Conservation (phyloP, 1,140 invertebrate genomes). For the Elymnias hypermnestra region DNA sequence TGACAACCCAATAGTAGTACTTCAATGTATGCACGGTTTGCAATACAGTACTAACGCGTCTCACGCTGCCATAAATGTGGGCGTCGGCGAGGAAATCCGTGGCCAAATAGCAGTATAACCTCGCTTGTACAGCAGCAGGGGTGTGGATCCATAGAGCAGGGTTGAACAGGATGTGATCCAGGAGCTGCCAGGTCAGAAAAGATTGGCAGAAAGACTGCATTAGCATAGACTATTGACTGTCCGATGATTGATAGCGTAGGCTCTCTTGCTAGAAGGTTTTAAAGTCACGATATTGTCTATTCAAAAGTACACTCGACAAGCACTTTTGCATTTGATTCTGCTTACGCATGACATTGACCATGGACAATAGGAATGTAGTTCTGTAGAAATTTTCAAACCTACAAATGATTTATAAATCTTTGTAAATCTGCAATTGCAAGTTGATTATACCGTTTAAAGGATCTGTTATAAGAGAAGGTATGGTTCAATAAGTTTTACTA, state of each 20-base stretch:
- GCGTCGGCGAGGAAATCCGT: slow-evolving; percentile 98
- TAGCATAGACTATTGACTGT: slow-evolving; percentile 66
- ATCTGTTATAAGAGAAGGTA: too few species aligned
- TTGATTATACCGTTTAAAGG: too few species aligned
- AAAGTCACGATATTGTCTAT: too few species aligned
- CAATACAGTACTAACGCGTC: slow-evolving; percentile 96
- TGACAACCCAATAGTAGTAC: slow-evolving; percentile 99
- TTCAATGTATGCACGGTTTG: slow-evolving; percentile 99
- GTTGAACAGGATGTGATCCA: slow-evolving; percentile 99
- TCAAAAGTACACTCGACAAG: too few species aligned
- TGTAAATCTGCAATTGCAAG: too few species aligned
- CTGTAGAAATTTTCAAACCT: too few species aligned
- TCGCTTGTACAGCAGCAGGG: slow-evolving; percentile 95
- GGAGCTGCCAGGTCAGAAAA: slow-evolving; percentile 88
- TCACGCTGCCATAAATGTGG: slow-evolving; percentile 97
- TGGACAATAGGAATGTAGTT: too few species aligned
- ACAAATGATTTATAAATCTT: too few species aligned
- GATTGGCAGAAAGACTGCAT: slow-evolving; percentile 69
- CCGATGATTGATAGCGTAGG: slow-evolving; percentile 59
- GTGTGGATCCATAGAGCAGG: slow-evolving; percentile 99
- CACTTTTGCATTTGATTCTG: too few species aligned
- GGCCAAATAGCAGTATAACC: slow-evolving; percentile 97
- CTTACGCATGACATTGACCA: too few species aligned
- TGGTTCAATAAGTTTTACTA: too few species aligned
- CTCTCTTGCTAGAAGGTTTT: slow-evolving; percentile 60